phyloP scores from a whole-genome alignment of 2,888 invertebrate genomes.

The Eristalinus aeneus region DNA sequence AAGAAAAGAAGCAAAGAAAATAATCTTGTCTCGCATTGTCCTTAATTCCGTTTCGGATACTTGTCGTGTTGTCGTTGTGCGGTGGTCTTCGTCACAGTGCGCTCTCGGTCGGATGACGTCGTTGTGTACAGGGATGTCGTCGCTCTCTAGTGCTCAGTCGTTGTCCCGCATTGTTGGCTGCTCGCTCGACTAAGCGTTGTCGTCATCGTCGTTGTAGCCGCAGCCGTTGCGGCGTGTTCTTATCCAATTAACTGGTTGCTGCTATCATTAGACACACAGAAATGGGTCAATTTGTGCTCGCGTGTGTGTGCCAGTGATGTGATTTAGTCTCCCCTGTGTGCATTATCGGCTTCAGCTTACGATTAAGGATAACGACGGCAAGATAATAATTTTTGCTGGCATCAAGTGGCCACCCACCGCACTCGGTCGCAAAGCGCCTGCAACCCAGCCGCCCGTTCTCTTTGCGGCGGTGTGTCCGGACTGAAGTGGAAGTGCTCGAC shows the following conservation, averaged over 20 bases:
- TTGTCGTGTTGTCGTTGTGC: slow-evolving; percentile 1
- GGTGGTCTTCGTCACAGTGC: background rate
- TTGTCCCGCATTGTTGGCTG: slow-evolving; percentile 39
- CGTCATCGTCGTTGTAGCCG: background rate
- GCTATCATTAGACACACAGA: slow-evolving; percentile 27
- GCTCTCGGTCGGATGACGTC: background rate
- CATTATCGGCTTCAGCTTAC: slow-evolving; percentile 16
- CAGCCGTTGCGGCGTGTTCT: background rate
- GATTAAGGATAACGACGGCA: slow-evolving; percentile 57
- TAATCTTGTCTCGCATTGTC: slow-evolving; percentile 48
- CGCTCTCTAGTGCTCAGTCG: slow-evolving; percentile 48
- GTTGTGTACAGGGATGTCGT: slow-evolving; percentile 32
- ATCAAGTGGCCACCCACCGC: slow-evolving; percentile 57
- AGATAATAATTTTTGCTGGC: slow-evolving; percentile 37
- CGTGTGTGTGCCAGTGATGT: slow-evolving; percentile 31
- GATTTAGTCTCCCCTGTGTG: background rate
- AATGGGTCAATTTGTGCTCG: slow-evolving; percentile 56
- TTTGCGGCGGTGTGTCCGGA: background rate
- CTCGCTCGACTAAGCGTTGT: slow-evolving; percentile 7
- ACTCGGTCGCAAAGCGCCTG: background rate
- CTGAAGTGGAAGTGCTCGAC: background rate
- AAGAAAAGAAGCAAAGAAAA: slow-evolving; percentile 21
- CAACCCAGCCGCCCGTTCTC: background rate
- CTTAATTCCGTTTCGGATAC: slow-evolving; percentile 44
- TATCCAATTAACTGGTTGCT: slow-evolving; percentile 40